These are phyloP conservation scores for Puffinus mauretanicus DNA, from an alignment of 2,113 vertebrate species.

Conservation along the genomic window DNA sequence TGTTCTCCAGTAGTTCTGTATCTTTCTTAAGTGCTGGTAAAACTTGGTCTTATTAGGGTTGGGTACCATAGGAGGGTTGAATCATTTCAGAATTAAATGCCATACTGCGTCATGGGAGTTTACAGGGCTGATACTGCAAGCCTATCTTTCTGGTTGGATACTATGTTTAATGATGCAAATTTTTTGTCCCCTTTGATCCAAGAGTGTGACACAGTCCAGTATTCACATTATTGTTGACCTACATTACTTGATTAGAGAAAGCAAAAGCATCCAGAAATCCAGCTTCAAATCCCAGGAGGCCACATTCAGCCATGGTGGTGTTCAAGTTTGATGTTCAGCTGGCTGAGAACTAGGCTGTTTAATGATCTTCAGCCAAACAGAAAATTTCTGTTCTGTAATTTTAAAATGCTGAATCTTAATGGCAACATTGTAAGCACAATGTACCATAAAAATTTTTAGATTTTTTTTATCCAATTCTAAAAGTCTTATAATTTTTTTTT, in stretches of 20 bases:
- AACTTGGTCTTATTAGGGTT: not conserved
- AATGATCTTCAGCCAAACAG: not conserved
- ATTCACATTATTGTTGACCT: not conserved
- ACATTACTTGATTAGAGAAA: not conserved
- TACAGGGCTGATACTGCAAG: not conserved
- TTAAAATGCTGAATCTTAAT: not conserved
- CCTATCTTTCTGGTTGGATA: not conserved
- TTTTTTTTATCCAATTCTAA: not conserved
- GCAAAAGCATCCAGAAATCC: not conserved
- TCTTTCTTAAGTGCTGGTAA: not conserved
- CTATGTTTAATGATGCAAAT: not conserved
- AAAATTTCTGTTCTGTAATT: not conserved
- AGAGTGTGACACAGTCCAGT: not conserved
- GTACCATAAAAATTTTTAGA: accelerated
- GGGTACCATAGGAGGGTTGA: not conserved
- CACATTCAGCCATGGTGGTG: not conserved
- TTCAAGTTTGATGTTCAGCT: not conserved
- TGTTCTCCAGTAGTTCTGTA: not conserved
- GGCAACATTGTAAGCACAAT: not conserved
- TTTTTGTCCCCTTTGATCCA: not conserved
- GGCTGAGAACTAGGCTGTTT: not conserved
- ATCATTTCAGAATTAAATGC: not conserved
- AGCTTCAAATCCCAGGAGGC: not conserved
- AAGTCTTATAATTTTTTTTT: not conserved
- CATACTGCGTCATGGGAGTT: not conserved